These are phyloP conservation scores for Caenorhabditis japonica DNA, from an alignment of 2,888 invertebrate genomes.

Conservation along the genomic window DNA sequence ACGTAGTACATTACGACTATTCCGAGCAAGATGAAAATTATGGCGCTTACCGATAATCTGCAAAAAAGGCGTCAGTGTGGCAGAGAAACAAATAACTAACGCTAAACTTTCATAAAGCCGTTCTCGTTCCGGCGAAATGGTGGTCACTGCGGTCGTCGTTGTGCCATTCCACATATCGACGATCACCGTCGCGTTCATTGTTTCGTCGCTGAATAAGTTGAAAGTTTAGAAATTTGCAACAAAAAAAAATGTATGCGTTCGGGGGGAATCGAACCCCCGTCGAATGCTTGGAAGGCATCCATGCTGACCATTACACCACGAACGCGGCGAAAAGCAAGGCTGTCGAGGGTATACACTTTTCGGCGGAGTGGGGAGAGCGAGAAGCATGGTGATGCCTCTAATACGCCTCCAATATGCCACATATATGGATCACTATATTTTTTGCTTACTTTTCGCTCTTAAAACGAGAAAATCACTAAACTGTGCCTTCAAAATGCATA, in stretches of 20 bases:
- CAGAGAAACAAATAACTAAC: slow-evolving; percentile 11
- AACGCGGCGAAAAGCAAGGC: slow-evolving; percentile 35
- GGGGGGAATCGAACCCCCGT: not conserved
- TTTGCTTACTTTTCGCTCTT: too few relatives aligned
- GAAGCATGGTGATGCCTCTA: too few relatives aligned
- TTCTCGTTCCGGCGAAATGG: slow-evolving; percentile 19
- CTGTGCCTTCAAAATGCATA: too few relatives aligned
- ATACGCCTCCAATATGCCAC: too few relatives aligned
- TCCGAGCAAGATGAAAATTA: slow-evolving; percentile 32
- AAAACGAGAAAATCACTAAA: too few relatives aligned
- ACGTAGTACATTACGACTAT: slow-evolving; percentile 34
- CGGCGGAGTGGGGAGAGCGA: too few relatives aligned
- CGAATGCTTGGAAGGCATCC: slow-evolving; percentile 53
- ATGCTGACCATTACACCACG: slow-evolving; percentile 66
- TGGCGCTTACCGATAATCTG: slow-evolving; percentile 37
- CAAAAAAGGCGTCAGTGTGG: not conserved
- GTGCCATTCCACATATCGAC: slow-evolving; percentile 41
- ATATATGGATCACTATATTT: too few relatives aligned
- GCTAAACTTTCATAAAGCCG: slow-evolving; percentile 27
- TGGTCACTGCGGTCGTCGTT: slow-evolving; percentile 18
- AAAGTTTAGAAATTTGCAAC: not conserved
- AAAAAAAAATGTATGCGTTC: too few relatives aligned
- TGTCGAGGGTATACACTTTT: too few relatives aligned
- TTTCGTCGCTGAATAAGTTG: slow-evolving; percentile 7
- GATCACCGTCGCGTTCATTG: slow-evolving; percentile 38